phyloP scores from a whole-genome alignment of 2,113 vertebrate genomes.

The Neodon shergylaensis region DNA sequence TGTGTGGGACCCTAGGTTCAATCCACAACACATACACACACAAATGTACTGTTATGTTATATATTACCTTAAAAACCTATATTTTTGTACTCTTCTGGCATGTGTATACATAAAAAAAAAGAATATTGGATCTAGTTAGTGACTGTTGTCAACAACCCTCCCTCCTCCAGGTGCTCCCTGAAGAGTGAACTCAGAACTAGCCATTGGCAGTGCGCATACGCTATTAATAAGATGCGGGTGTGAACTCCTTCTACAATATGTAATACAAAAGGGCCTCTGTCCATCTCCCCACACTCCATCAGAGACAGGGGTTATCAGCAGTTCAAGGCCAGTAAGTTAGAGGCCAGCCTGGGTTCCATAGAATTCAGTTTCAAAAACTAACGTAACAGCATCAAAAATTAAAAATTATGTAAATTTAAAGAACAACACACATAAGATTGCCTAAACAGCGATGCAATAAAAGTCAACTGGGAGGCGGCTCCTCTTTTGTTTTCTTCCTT shows the following conservation, averaged over 20 bases:
- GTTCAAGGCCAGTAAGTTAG: not conserved
- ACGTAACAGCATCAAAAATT: not conserved
- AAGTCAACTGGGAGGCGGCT: not conserved
- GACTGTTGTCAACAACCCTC: not conserved
- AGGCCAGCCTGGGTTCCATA: not conserved
- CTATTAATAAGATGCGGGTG: not conserved
- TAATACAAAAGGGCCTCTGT: not conserved
- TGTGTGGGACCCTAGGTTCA: not conserved
- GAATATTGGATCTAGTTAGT: not conserved
- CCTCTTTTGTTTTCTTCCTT: not conserved
- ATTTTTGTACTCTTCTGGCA: not conserved
- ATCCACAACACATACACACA: not conserved
- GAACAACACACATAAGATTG: not conserved
- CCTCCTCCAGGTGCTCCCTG: not conserved
- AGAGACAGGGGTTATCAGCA: not conserved
- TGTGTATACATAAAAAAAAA: no score
- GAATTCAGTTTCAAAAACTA: not conserved
- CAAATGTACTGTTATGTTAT: not conserved
- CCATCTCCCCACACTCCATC: not conserved
- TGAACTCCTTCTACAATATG: not conserved
- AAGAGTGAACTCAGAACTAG: not conserved
- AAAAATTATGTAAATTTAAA: not conserved
- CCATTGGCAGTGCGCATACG: not conserved
- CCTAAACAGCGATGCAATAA: not conserved
- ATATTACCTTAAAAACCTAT: not conserved